These are phyloP conservation scores for Erpetoichthys calabaricus DNA, from an alignment of 2,797 vertebrate genomes.

Conservation along the genomic window DNA sequence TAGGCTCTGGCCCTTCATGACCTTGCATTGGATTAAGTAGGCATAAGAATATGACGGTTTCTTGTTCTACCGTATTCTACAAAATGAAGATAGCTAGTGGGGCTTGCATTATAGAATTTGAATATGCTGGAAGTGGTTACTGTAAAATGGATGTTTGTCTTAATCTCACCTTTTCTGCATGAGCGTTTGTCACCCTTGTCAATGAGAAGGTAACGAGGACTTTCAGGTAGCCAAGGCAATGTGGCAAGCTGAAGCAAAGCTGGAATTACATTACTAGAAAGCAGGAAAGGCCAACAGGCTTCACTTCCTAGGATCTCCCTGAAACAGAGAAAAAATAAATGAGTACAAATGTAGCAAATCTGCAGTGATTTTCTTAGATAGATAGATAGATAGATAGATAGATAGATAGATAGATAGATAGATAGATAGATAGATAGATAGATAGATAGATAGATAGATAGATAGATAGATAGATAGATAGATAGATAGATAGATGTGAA, in stretches of 20 bases:
- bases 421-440: too few species aligned
- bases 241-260: constrained; percentile 65
- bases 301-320: constrained; percentile 75
- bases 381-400: too few species aligned
- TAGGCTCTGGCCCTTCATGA: too few species aligned
- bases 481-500: too few species aligned
- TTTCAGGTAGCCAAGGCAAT: constrained; percentile 80
- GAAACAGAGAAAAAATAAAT: constrained; percentile 8
- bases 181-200: constrained; percentile 65
- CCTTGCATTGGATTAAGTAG: too few species aligned
- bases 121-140: neutral
- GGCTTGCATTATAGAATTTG: too few species aligned
- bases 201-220: constrained; percentile 79
- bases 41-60: too few species aligned
- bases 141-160: neutral
- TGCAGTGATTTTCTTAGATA: neutral
- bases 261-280: constrained; percentile 71
- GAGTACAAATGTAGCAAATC: neutral
- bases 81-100: too few species aligned
- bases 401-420: neutral
- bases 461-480: too few species aligned
- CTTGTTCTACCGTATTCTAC: too few species aligned
- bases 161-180: constrained; percentile 56
- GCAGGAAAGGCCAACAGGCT: constrained; percentile 64
- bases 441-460: too few species aligned